These are phyloP conservation scores for Hydropsyche betteni DNA, from an alignment of 2,888 invertebrate genomes.

Conservation along the genomic window DNA sequence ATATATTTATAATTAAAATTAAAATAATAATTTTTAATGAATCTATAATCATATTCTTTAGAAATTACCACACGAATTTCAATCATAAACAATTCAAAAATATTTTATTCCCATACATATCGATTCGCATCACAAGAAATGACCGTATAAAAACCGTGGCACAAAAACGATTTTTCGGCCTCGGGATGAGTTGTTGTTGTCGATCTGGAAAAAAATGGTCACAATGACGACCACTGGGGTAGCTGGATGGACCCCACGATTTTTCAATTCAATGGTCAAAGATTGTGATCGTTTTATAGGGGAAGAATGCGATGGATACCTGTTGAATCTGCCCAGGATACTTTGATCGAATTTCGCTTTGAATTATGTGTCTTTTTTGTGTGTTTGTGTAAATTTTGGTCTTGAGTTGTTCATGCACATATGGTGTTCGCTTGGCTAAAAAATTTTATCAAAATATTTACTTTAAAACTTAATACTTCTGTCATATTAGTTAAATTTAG, in stretches of 20 bases:
- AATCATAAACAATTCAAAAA: too few relatives aligned
- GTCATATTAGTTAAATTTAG: too few relatives aligned
- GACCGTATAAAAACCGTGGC: conserved; percentile 33
- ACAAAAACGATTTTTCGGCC: conserved; percentile 35
- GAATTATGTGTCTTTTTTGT: not conserved
- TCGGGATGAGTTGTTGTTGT: too few relatives aligned
- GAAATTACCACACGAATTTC: too few relatives aligned
- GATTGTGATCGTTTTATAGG: conserved; percentile 46
- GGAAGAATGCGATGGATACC: conserved; percentile 35
- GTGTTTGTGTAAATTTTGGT: too few relatives aligned
- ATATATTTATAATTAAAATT: too few relatives aligned
- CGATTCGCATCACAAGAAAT: not conserved
- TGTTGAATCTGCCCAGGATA: conserved; percentile 35
- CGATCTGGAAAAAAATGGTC: conserved; percentile 38
- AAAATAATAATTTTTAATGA: too few relatives aligned
- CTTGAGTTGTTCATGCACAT: too few relatives aligned
- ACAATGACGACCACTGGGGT: conserved; percentile 35
- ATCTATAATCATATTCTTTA: too few relatives aligned
- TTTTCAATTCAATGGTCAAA: conserved; percentile 45
- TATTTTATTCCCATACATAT: not conserved
- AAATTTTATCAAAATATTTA: too few relatives aligned
- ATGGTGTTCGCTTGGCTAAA: too few relatives aligned
- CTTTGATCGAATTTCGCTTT: conserved; percentile 14
- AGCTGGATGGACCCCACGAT: conserved; percentile 36
- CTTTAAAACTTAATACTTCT: too few relatives aligned